Evolutionary conservation across 2,888 invertebrate species (phyloP).

Genomic region (Nycteola revayana): DNA sequence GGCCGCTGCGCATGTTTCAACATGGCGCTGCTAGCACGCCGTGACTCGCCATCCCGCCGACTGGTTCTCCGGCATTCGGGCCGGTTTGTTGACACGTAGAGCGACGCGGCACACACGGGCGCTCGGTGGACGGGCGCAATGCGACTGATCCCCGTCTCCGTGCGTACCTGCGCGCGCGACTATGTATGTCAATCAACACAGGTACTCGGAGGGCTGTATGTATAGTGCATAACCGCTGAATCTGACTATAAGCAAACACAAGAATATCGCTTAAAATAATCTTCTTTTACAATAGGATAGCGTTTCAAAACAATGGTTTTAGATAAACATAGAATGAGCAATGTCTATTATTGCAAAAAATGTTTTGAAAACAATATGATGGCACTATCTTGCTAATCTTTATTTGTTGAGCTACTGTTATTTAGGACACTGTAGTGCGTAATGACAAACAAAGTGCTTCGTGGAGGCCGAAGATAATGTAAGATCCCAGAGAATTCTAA

Average conservation of each 20-base stretch:
- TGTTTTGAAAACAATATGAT: conserved; percentile 27
- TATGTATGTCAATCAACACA: conserved; percentile 63
- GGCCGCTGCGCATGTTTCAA: conserved; percentile 87
- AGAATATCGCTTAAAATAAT: conserved; percentile 28
- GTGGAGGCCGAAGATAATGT: no score
- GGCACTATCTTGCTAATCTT: conserved; percentile 9
- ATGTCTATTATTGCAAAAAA: conserved; percentile 7
- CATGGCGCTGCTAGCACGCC: conserved; percentile 80
- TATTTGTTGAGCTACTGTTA: conserved; percentile 5
- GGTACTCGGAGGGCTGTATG: conserved; percentile 41
- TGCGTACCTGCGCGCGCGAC: conserved; percentile 55
- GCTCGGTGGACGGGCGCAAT: conserved; percentile 52
- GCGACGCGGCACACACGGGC: conserved; percentile 51
- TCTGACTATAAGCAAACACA: conserved; percentile 24
- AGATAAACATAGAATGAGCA: conserved; percentile 20
- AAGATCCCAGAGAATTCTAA: no score
- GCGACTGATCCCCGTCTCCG: conserved; percentile 43
- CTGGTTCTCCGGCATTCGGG: conserved; percentile 66
- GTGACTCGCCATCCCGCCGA: conserved; percentile 70
- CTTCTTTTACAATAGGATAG: conserved; percentile 52
- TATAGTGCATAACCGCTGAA: not conserved
- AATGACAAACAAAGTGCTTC: conserved; percentile 5
- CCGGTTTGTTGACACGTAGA: conserved; percentile 40
- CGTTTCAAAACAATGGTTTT: conserved; percentile 28
- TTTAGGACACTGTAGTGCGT: conserved; percentile 1